Evolutionary conservation across 2,888 invertebrate genomes (phyloP).

Genomic region (Netelia virgata): DNA sequence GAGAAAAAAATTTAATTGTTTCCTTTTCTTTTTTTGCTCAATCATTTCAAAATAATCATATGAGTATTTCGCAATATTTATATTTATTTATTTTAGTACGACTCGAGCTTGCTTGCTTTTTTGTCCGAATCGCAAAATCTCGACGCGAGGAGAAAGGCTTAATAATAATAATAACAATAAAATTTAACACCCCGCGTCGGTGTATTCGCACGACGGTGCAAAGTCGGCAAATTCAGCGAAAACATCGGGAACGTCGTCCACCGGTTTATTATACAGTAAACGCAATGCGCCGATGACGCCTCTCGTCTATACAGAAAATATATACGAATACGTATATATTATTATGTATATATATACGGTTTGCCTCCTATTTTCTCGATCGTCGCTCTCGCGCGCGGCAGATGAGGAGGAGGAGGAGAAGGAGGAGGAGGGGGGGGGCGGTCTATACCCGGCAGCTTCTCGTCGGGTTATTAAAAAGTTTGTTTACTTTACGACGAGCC

Average conservation of each 20-base stretch:
- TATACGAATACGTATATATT: not conserved
- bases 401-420: not conserved
- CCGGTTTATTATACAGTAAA: not conserved
- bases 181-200: constrained; percentile 18
- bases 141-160: not conserved
- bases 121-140: not conserved
- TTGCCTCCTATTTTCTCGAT: not conserved
- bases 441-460: not conserved
- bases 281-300: not conserved
- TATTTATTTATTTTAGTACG: no score
- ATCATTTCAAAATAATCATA: no score
- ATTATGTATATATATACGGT: not conserved
- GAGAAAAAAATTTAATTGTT: not conserved
- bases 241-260: not conserved
- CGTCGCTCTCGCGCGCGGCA: not conserved
- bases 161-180: constrained; percentile 8
- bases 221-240: constrained; percentile 2
- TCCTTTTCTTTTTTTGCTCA: no score
- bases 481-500: constrained; percentile 74
- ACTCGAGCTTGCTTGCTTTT: no score
- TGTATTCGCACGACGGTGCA: not conserved
- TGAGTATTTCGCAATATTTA: no score
- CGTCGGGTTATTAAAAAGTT: constrained; percentile 75
- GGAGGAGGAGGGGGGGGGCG: not conserved
- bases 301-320: constrained; percentile 10